Evolutionary conservation across 1,140 invertebrate genomes (phyloP), one percentile per base, ranked within the genome.

Genomic region (Cydia pomonella): DNA sequence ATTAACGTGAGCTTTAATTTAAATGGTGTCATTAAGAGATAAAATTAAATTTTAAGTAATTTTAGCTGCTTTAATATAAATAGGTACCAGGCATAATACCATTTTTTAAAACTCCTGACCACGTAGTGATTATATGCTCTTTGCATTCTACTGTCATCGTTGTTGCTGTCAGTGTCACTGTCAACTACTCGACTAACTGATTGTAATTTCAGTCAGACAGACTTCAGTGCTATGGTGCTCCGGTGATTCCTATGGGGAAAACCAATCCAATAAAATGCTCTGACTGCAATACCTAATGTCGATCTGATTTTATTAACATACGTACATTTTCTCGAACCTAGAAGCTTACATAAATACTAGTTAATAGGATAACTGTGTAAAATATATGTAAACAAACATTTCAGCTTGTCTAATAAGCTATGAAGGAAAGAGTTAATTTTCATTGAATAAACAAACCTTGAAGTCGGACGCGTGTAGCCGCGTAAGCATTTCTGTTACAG

Each of bases 371-470:
- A 50, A 3, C 47, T 12, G 41, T 50, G 12, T n/a, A 18, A 47
- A 47, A 47, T 47, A 5, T 47, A 50, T 23, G 53, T 59, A 59
- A 59, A 59, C 53, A 59, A 59, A 59, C 9, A 21, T n/a, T 23
- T 59, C 53, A 59, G 53, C 53, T 3, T 10, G 21, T 23, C 0
- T 59, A 59, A 59, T 59, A 59, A 18, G 53, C 53, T 59, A 59
- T 21, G 53, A 59, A 59, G 29, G 64, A 69, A 69, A 69, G 13
- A 69, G 27, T 18, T 69, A 69, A 69, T 69, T 38, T 77, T 41
- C 33, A 77, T 74, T 79, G 64, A 74, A 69, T 83, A 86, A 83
- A 82, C 76, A 83, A 80, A 82, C 81, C 81, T 82, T 80, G 81
- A 79, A 77, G 41, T 33, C 10, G 21, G 27, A 69, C 33, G 29